Conservation (phyloP, 2,113 vertebrate species). For the Amazona guildingii region DNA sequence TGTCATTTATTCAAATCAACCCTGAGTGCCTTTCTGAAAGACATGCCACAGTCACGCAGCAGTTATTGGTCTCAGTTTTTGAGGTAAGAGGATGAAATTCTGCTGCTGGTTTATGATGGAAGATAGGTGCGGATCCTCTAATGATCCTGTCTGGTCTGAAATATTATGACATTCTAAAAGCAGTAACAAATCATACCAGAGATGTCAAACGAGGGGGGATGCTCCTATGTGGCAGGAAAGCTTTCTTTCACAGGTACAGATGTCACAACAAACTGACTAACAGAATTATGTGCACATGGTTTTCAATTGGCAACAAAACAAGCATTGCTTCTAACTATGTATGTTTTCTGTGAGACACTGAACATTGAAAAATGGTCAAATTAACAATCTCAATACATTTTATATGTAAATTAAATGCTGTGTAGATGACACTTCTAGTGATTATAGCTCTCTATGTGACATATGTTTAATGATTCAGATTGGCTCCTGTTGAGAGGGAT, state of each 20-base stretch:
- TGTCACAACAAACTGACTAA: background rate
- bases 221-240: background rate
- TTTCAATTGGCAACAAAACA: background rate
- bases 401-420: background rate
- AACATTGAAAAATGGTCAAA: background rate
- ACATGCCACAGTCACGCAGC: background rate
- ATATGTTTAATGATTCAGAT: constrained; percentile 50
- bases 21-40: background rate
- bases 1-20: background rate
- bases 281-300: background rate
- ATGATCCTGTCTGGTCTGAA: background rate
- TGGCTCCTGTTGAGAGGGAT: constrained; percentile 56
- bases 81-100: background rate
- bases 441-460: constrained; percentile 20
- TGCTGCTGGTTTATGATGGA: background rate
- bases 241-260: background rate
- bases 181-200: background rate
- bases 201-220: background rate
- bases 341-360: constrained; percentile 1
- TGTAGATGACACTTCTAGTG: background rate
- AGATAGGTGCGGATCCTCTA: background rate
- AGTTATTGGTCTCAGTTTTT: background rate
- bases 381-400: background rate
- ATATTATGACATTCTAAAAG: background rate
- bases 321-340: background rate